A percentile compares a stretch with the other conserved stretches of the same genome.
phyloP scores from a whole-genome alignment of 1,140 invertebrate species.

The Sarcophaga peregrina region DNA sequence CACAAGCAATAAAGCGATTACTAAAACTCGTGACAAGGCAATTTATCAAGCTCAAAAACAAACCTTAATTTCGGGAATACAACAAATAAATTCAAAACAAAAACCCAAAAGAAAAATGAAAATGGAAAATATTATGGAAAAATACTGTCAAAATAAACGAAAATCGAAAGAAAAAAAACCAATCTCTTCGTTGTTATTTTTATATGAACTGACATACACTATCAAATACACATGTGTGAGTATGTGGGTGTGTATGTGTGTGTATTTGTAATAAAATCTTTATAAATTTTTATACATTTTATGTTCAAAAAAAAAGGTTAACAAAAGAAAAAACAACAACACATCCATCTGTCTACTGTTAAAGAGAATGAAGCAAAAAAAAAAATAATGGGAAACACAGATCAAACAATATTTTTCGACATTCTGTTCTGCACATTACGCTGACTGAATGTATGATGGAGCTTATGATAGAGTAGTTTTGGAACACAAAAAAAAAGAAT shows the following conservation, averaged over 20 bases:
- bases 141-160: too few relatives aligned
- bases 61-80: constrained; percentile 34
- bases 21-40: constrained; percentile 38
- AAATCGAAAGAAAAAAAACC: too few relatives aligned
- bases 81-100: constrained; percentile 14
- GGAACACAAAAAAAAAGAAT: neutral
- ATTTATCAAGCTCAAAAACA: constrained; percentile 40
- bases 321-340: neutral
- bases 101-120: neutral
- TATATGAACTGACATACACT: too few relatives aligned
- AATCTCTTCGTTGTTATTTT: too few relatives aligned
- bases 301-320: neutral
- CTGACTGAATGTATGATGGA: neutral
- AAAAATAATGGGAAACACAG: neutral
- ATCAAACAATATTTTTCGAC: constrained; percentile 10
- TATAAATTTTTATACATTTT: too few relatives aligned
- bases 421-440: neutral
- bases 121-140: too few relatives aligned
- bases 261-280: too few relatives aligned
- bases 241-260: too few relatives aligned
- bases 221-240: too few relatives aligned
- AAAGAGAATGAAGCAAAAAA: neutral
- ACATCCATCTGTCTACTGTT: neutral
- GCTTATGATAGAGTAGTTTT: neutral
- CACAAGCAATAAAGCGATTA: constrained; percentile 33